These are phyloP conservation scores for Callipepla squamata DNA, from an alignment of 2,113 vertebrate species.

Conservation along the genomic window DNA sequence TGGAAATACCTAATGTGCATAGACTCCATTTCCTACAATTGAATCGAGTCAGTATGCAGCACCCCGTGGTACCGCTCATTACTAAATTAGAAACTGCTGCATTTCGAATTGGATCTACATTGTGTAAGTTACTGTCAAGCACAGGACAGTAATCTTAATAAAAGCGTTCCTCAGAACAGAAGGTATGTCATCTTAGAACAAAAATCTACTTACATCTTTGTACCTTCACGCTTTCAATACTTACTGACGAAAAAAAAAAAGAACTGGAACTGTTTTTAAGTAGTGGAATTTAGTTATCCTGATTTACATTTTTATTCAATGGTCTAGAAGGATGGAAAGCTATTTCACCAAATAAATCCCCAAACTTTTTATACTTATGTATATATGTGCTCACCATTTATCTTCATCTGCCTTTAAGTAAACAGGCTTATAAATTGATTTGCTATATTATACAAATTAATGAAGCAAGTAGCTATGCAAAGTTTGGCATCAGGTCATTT, in stretches of 20 bases:
- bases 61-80: conserved; percentile 13
- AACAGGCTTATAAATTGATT: conserved; percentile 38
- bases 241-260: background rate
- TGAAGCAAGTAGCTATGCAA: conserved; percentile 24
- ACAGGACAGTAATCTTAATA: background rate
- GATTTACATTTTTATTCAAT: conserved; percentile 37
- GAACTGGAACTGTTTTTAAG: background rate
- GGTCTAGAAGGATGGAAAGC: background rate
- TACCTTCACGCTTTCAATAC: background rate
- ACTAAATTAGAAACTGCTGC: conserved; percentile 18
- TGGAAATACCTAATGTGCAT: background rate
- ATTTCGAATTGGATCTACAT: background rate
- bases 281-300: background rate
- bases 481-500: background rate
- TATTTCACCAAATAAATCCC: background rate
- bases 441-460: conserved; percentile 40
- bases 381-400: background rate
- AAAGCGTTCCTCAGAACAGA: background rate
- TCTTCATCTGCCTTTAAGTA: conserved; percentile 27
- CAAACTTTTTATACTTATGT: background rate
- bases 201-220: background rate
- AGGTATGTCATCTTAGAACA: background rate
- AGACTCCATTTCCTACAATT: conserved; percentile 17
- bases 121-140: background rate
- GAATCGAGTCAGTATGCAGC: background rate